Percentiles rank a stretch among this genome's conserved stretches.
These are phyloP conservation scores for Crotalus helleri DNA, from an alignment of 2,113 vertebrate species.

Conservation along the genomic window DNA sequence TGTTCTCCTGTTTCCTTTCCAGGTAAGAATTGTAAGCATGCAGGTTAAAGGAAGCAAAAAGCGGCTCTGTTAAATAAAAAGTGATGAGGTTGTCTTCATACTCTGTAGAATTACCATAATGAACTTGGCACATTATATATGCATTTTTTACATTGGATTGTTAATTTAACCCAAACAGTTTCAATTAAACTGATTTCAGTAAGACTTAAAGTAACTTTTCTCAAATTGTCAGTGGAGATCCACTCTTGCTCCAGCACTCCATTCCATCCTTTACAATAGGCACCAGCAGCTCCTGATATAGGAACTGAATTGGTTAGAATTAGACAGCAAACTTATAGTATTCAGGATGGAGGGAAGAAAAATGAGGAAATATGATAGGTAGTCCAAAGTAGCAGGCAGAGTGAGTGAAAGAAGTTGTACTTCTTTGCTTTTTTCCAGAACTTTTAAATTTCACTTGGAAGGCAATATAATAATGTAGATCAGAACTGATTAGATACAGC, in stretches of 20 bases:
- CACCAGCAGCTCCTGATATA: not conserved
- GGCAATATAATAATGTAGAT: not conserved
- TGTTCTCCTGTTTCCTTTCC: not conserved
- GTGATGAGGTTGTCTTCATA: not conserved
- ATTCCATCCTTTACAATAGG: not conserved
- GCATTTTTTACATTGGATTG: not conserved
- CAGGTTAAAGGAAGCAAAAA: not conserved
- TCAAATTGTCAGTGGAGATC: not conserved
- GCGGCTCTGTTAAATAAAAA: not conserved
- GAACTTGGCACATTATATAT: not conserved
- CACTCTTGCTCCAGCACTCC: not conserved
- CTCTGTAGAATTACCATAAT: not conserved
- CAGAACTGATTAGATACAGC: not conserved
- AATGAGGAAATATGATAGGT: not conserved
- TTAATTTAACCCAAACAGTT: not conserved
- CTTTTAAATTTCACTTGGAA: not conserved
- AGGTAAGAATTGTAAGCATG: not conserved
- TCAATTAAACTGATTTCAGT: not conserved
- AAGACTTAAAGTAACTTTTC: not conserved
- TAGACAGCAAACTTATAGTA: not conserved
- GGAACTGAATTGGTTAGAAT: not conserved
- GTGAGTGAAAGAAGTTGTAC: not conserved
- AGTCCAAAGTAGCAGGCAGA: not conserved
- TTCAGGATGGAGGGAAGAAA: not conserved
- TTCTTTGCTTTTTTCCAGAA: not conserved